Base-by-base conservation (phyloP, 2,888 invertebrate genomes). In the Sinhomidia bicolor region DNA sequence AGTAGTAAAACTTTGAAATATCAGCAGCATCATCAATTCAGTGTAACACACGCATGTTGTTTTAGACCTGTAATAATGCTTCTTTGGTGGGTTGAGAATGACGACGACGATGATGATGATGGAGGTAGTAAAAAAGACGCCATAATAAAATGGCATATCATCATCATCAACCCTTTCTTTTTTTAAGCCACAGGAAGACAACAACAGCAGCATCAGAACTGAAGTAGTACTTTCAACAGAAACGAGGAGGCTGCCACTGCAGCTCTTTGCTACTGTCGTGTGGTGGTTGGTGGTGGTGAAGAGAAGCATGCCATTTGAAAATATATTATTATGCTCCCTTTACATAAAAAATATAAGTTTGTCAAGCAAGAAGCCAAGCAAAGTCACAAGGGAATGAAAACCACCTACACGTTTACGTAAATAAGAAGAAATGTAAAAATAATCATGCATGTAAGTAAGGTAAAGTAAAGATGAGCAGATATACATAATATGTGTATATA, bases 121-220 rank as follows among this genome's bases (percentile, higher is more conserved):
- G 62, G 29, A 10, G n/a, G 65, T 23, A 57, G 85, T 47, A 57
- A 60, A 41, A 74, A 79, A 51, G 26, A 65, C 54, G 65, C 54
- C 29, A 51, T 17, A 62, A 57, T 51, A 74, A 76, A 51, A 57
- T 85, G 23, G 83, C 82, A 79, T 78, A 71, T 79, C 88, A 84
- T 88, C 88, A 84, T 88, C 81, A 54, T 87, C 88, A 82, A 76
- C 85, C 36, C 76, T 71, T 57, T 83, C 68, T 54, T 71, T 78
- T 83, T 84, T 7, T n/a, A 65, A 79, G 65, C 79, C 79, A 79
- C 79, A 85, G 79, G 85, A 85, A 83, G 83, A 7, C 36, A 41
- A 51, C 29, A 32, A 78, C 14, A 62, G 32, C 29, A 44, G n/a
- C n/a, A n/a, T n/a, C n/a, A n/a, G n/a, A n/a, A n/a, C n/a, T n/a